Evolutionary conservation across 2,888 invertebrate species (phyloP).

Genomic region (Pammene fasciana): DNA sequence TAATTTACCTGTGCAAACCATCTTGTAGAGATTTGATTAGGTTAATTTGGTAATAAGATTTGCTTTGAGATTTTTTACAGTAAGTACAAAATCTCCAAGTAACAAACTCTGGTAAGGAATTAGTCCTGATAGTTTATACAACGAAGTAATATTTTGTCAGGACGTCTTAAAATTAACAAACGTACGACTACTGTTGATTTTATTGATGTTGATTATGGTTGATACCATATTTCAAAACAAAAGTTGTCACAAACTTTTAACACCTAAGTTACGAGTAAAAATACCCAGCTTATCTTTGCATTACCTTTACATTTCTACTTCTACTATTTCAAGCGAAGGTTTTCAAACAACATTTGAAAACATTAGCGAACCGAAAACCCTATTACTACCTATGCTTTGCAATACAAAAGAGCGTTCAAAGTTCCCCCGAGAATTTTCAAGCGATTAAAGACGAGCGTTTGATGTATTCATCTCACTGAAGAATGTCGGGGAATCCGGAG

Average conservation of each 20-base stretch:
- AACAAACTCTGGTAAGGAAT: neutral
- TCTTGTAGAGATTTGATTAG: slow-evolving; percentile 57
- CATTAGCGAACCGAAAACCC: slow-evolving; percentile 11
- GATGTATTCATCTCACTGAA: slow-evolving; percentile 68
- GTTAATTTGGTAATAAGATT: slow-evolving; percentile 38
- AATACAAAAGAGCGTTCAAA: slow-evolving; percentile 37
- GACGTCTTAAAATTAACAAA: neutral
- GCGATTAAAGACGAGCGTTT: slow-evolving; percentile 70
- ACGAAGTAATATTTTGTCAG: neutral
- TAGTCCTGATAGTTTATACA: neutral
- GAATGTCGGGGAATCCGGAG: slow-evolving; percentile 42
- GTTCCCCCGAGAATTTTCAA: slow-evolving; percentile 60
- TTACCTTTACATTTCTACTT: too few relatives aligned
- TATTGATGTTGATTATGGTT: too few relatives aligned
- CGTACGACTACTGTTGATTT: too few relatives aligned
- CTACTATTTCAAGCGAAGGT: too few relatives aligned
- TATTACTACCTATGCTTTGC: slow-evolving; percentile 11
- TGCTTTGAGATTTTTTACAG: neutral
- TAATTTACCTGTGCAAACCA: slow-evolving; percentile 67
- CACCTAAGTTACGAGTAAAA: too few relatives aligned
- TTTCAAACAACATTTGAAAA: neutral
- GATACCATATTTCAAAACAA: too few relatives aligned
- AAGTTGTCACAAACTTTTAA: too few relatives aligned
- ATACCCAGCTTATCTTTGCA: too few relatives aligned
- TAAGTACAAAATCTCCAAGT: too few relatives aligned